A percentile compares a stretch with the other conserved stretches of the same genome.
Evolutionary conservation across 2,888 invertebrate species (phyloP).

Genomic region (Caenorhabditis auriculariae): DNA sequence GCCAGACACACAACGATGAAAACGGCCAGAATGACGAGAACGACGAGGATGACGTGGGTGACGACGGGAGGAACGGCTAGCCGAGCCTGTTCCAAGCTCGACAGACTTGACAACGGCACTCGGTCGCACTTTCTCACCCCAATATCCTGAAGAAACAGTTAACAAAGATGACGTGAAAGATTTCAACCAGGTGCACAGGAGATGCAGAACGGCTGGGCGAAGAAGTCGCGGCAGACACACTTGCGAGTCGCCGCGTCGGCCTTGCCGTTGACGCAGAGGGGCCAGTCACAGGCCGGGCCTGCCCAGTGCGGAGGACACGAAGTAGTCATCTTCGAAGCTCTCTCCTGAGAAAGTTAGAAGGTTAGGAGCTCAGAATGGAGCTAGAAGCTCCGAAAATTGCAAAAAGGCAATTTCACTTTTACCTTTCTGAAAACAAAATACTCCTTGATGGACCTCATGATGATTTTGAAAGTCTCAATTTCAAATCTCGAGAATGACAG

Average conservation of each 20-base stretch:
- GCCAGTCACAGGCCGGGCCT: slow-evolving; percentile 34
- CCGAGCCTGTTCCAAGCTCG: slow-evolving; percentile 15
- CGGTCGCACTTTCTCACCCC: slow-evolving; percentile 34
- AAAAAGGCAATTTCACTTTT: no score
- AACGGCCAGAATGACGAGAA: slow-evolving; percentile 8
- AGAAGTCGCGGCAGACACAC: slow-evolving; percentile 23
- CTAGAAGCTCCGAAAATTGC: no score
- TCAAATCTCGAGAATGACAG: no score
- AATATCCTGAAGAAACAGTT: slow-evolving; percentile 24
- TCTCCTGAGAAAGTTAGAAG: no score
- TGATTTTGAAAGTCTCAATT: no score
- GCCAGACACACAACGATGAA: slow-evolving; percentile 5
- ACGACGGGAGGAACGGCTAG: slow-evolving; percentile 25
- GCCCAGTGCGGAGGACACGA: slow-evolving; percentile 34
- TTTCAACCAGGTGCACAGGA: slow-evolving; percentile 22
- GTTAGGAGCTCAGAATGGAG: no score
- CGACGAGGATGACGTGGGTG: slow-evolving; percentile 19
- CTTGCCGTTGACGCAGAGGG: slow-evolving; percentile 27
- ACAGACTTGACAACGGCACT: slow-evolving; percentile 19
- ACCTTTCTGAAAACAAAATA: no score
- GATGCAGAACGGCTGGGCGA: slow-evolving; percentile 30
- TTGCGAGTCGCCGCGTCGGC: slow-evolving; percentile 23
- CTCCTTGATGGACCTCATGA: no score
- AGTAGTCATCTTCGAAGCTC: no score
- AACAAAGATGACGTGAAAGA: background rate